A percentile compares a stretch with the other conserved stretches of the same genome.
These are phyloP conservation scores for Dryoscopus gambensis DNA, from an alignment of 2,113 vertebrate species.

Conservation along the genomic window DNA sequence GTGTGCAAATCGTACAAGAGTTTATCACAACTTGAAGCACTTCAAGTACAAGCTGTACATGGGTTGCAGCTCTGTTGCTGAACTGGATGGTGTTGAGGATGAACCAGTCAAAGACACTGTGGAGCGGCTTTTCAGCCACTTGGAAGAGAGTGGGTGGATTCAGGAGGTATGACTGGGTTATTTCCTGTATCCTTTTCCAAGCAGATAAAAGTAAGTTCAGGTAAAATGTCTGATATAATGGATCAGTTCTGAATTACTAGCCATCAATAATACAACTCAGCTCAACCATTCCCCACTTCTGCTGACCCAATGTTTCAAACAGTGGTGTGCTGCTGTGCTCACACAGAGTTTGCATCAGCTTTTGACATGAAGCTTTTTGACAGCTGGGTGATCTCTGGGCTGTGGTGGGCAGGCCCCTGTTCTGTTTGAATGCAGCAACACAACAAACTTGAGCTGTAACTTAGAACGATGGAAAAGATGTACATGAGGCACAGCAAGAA, in stretches of 20 bases:
- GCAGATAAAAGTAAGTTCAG: neutral
- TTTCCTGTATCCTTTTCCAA: neutral
- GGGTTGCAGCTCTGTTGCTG: slow-evolving; percentile 62
- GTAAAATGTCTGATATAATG: neutral
- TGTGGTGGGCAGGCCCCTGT: neutral
- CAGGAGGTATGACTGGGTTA: slow-evolving; percentile 64
- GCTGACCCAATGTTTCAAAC: neutral
- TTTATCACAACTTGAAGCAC: slow-evolving; percentile 83
- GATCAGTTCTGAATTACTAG: neutral
- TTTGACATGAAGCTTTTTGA: neutral
- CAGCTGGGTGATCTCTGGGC: neutral
- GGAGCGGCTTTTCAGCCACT: slow-evolving; percentile 65
- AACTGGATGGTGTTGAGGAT: slow-evolving; percentile 28
- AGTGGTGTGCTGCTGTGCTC: neutral
- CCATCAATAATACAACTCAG: neutral
- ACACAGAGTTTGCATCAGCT: neutral
- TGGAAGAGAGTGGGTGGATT: slow-evolving; percentile 76
- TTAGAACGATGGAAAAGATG: neutral
- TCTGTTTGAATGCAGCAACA: neutral
- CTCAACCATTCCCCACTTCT: neutral
- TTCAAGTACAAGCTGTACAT: slow-evolving; percentile 83
- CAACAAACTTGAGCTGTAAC: neutral
- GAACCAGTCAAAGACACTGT: slow-evolving; percentile 80
- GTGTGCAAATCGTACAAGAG: slow-evolving; percentile 77
- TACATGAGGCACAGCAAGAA: neutral